Base-by-base conservation (phyloP, 1,140 invertebrate genomes). In the Pachyrhynchus sulphureomaculatus region DNA sequence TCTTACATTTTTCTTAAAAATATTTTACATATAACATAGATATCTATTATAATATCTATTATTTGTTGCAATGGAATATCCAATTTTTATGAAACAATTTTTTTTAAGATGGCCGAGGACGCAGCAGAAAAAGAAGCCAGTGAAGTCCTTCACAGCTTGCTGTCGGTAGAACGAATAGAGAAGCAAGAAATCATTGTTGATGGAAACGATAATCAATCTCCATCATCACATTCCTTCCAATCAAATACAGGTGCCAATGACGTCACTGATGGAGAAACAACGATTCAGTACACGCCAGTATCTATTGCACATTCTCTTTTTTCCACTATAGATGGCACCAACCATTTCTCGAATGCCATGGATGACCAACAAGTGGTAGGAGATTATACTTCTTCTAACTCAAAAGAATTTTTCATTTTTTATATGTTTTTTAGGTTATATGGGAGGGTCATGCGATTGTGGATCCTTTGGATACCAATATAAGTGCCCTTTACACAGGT, bases 101-200 rank as follows among this genome's bases (percentile, higher is more conserved):
- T 44, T 36, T 67, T 65, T 45, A 54, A 68, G 64, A 76, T 76
- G 75, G 70, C 73, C 29, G 62, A 67, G 61, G 72, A 74, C 66
- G 72, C 69, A 48, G 83, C 82, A 21, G 84, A 85, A 73, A 85
- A 84, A 67, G 84, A 86, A 75, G 84, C 84, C 2, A 85, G 83
- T 70, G 84, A 86, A 75, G 84, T 86, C 20, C 74, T 86, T 37
- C 83, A 84, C 65, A 83, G 83, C 5, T 73, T 86, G 52, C 72
- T 86, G 51, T 84, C 84, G 8, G 83, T 85, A 45, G 83, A 85
- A 68, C 71, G 84, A 6, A 77, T 79, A 75, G 71, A 82, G 80
- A 80, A 83, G 77, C 72, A 81, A 64, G 80, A 81, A 60, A 76
- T 78, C 20, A 80, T 80, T 54, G 77, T 76, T 26, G 68, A 64